A percentile compares a stretch with the other conserved stretches of the same genome.
phyloP scores from a whole-genome alignment of 2,113 vertebrate genomes.

The Salvelinus sp. region DNA sequence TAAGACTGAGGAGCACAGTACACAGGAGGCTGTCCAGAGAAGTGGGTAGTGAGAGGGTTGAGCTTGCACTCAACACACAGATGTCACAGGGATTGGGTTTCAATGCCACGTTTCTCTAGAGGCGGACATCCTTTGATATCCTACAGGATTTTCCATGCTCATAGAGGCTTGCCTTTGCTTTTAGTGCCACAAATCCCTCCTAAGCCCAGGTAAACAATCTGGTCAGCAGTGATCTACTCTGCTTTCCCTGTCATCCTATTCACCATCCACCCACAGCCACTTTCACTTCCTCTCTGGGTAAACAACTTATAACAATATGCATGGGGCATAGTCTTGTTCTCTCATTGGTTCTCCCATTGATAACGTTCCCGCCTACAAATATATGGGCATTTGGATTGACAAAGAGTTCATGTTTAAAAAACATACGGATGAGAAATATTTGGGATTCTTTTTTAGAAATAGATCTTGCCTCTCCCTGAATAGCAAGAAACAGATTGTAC shows the following conservation, averaged over 20 bases:
- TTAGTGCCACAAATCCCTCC: slow-evolving; percentile 35
- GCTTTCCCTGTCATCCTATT: background rate
- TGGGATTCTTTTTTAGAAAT: too few relatives aligned
- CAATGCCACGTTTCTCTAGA: slow-evolving; percentile 34
- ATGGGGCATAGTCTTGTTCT: too few relatives aligned
- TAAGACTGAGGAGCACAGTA: too few relatives aligned
- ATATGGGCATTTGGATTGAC: too few relatives aligned
- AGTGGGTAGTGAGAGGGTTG: slow-evolving; percentile 12
- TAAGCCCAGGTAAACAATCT: slow-evolving; percentile 58
- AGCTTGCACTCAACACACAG: background rate
- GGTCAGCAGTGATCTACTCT: slow-evolving; percentile 31
- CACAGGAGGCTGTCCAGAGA: slow-evolving; percentile 20
- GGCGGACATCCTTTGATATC: slow-evolving; percentile 40
- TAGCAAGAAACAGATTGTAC: too few relatives aligned
- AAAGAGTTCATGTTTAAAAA: too few relatives aligned
- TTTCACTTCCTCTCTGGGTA: background rate
- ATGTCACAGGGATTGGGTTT: background rate
- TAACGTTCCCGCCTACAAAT: too few relatives aligned
- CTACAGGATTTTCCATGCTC: slow-evolving; percentile 48
- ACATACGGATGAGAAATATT: too few relatives aligned
- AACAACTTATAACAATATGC: background rate
- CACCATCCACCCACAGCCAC: background rate
- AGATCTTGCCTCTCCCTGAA: too few relatives aligned
- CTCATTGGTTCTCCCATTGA: too few relatives aligned
- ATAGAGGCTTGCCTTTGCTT: slow-evolving; percentile 46